Evolutionary conservation across 1,140 invertebrate species (phyloP), one percentile per base, ranked within the genome.

Genomic region (Ceratosolen solmsi): DNA sequence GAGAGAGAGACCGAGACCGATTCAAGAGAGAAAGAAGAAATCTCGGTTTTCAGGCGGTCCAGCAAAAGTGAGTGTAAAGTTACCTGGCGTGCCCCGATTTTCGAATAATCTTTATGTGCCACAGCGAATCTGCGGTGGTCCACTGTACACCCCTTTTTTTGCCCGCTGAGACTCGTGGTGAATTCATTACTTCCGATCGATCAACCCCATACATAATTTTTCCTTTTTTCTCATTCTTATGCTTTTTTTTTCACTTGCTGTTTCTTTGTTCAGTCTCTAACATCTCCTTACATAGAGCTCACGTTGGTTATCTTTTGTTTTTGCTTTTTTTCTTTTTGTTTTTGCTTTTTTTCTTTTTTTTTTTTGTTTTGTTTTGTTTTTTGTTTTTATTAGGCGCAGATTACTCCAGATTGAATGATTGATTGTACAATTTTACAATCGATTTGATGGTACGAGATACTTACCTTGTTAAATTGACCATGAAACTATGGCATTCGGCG

Each of bases 31-130:
- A 25, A 46, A 65, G 70, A 33, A 33, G 36, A 51, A 54, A 60
- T 77, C 74, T 82, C 74, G 80, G 84, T 84, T 86, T 85, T 84
- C 86, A 84, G 80, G 73, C 46, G 49, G 46, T 56, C 49, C 76
- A 68, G 76, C 20, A 46, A 58, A 79, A 85, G 78, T 85, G 85
- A 85, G 88, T 90, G 89, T 91, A 89, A 84, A 86, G 86, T 91
- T 89, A 88, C 88, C 85, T 86, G 84, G 80, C 30, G 85, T 85
- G 80, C 73, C 75, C 58, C 74, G 71, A 51, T 73, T 82, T 77
- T 79, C 76, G 63, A 68, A 84, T 85, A 82, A 77, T 83, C 84
- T 85, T 85, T 85, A 82, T 82, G 60, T 65, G 38, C 65, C 74
- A 56, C 30, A 15, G 51, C 9, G 58, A 65, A 65, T 77, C 41